Conservation (phyloP, 30 jellyfish, hydroid and myxozoan species). For the Haliclystus octoradiatus region DNA sequence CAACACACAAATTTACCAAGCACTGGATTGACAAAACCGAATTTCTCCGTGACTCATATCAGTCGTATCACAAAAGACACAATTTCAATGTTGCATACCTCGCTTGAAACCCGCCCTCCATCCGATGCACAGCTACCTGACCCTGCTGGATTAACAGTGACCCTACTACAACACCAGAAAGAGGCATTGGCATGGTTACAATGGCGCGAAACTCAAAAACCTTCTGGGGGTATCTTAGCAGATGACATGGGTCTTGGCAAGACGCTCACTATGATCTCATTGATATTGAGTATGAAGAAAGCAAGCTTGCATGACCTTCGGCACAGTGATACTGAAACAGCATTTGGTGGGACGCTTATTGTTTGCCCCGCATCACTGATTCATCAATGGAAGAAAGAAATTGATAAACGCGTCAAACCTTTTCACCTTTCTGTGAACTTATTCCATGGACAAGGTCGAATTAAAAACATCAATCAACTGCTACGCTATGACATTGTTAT, state of each 20-base stretch:
- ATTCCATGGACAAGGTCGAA: slow-evolving; percentile 83
- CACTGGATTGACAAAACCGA: too few relatives aligned
- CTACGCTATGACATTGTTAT: slow-evolving; percentile 66
- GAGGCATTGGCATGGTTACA: slow-evolving; percentile 94
- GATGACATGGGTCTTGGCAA: slow-evolving; percentile 99
- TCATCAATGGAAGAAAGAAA: slow-evolving; percentile 97
- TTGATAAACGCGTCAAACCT: slow-evolving; percentile 71
- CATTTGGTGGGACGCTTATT: slow-evolving; percentile 57
- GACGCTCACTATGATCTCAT: slow-evolving; percentile 78
- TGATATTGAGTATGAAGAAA: slow-evolving; percentile 58
- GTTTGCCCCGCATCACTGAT: slow-evolving; percentile 91
- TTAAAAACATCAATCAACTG: slow-evolving; percentile 51
- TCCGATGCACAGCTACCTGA: slow-evolving; percentile 56
- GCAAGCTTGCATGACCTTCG: too few relatives aligned
- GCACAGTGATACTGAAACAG: too few relatives aligned
- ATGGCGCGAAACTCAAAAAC: slow-evolving; percentile 86
- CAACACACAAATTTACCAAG: too few relatives aligned
- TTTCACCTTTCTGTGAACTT: slow-evolving; percentile 46
- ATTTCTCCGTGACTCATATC: too few relatives aligned
- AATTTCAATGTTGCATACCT: too few relatives aligned
- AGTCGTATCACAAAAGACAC: too few relatives aligned
- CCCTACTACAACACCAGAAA: slow-evolving; percentile 80
- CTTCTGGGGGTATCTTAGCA: slow-evolving; percentile 96
- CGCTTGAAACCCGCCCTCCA: slow-evolving; percentile 81
- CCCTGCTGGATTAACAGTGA: slow-evolving; percentile 57